Evolutionary conservation across 2,888 invertebrate genomes (phyloP).

Genomic region (Macaria notata): DNA sequence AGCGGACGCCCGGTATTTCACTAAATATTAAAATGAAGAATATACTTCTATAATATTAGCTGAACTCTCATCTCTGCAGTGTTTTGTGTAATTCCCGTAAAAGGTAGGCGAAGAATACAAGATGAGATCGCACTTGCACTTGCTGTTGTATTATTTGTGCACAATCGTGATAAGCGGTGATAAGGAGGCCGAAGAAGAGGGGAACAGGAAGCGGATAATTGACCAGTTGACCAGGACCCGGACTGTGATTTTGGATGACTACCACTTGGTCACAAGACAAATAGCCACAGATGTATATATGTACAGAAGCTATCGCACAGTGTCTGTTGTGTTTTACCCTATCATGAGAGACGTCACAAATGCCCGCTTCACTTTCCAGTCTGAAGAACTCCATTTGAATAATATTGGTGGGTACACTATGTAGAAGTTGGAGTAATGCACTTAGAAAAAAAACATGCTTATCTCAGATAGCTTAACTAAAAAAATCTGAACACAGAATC

Average conservation of each 20-base stretch:
- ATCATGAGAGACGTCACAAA: conserved; percentile 66
- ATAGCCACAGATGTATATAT: conserved; percentile 73
- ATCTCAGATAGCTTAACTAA: no score
- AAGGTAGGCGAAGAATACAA: conserved; percentile 55
- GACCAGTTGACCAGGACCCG: conserved; percentile 67
- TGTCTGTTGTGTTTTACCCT: conserved; percentile 71
- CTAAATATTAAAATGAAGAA: no score
- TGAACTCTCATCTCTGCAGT: background rate
- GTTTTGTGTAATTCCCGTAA: conserved; percentile 8
- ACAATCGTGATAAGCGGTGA: conserved; percentile 58
- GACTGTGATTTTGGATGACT: conserved; percentile 66
- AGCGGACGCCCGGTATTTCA: conserved; percentile 1
- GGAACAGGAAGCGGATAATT: conserved; percentile 63
- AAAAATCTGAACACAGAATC: no score
- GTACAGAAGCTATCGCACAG: conserved; percentile 74
- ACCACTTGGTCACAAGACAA: conserved; percentile 70
- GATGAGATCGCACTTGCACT: conserved; percentile 61
- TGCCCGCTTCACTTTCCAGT: conserved; percentile 74
- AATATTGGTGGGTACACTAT: conserved; percentile 63
- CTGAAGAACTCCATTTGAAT: conserved; percentile 76
- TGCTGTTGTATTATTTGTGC: conserved; percentile 60
- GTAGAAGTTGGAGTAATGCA: background rate
- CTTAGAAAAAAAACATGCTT: background rate
- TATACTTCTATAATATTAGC: no score
- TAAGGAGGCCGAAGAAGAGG: conserved; percentile 62